Evolutionary conservation across 2,888 invertebrate species (phyloP).

Genomic region (Malachius bipustulatus): DNA sequence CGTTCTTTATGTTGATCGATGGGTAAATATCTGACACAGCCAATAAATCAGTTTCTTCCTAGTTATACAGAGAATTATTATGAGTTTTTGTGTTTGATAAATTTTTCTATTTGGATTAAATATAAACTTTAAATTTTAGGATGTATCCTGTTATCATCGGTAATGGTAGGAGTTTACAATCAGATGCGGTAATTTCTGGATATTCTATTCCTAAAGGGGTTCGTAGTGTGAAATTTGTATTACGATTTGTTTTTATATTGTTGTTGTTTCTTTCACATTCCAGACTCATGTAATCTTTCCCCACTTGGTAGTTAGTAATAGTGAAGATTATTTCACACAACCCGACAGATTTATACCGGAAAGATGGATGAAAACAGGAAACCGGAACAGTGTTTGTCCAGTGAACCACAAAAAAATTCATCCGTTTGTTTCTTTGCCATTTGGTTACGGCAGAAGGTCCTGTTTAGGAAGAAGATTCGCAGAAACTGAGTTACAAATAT

Average conservation of each 20-base stretch:
- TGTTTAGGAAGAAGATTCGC: slow-evolving; percentile 72
- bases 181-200: slow-evolving; percentile 62
- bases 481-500: slow-evolving; percentile 63
- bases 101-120: too few species aligned
- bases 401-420: slow-evolving; percentile 47
- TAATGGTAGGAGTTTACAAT: slow-evolving; percentile 63
- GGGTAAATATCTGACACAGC: too few species aligned
- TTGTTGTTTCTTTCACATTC: slow-evolving; percentile 22
- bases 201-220: slow-evolving; percentile 75
- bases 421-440: slow-evolving; percentile 63
- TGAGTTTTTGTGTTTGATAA: too few species aligned
- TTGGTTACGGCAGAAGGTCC: slow-evolving; percentile 65
- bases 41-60: too few species aligned
- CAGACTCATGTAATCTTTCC: slow-evolving; percentile 72
- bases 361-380: slow-evolving; percentile 56
- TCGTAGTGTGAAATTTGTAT: too few species aligned
- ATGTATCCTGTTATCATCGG: slow-evolving; percentile 75
- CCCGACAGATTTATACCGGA: slow-evolving; percentile 62
- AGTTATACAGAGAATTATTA: too few species aligned
- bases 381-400: slow-evolving; percentile 25
- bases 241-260: slow-evolving; percentile 5
- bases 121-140: slow-evolving; percentile 40
- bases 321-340: slow-evolving; percentile 57
- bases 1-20: too few species aligned
- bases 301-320: slow-evolving; percentile 64